A percentile compares a stretch with the other conserved stretches of the same genome.
phyloP scores from a whole-genome alignment of 2,797 vertebrate species.

The Ataeniobius toweri region DNA sequence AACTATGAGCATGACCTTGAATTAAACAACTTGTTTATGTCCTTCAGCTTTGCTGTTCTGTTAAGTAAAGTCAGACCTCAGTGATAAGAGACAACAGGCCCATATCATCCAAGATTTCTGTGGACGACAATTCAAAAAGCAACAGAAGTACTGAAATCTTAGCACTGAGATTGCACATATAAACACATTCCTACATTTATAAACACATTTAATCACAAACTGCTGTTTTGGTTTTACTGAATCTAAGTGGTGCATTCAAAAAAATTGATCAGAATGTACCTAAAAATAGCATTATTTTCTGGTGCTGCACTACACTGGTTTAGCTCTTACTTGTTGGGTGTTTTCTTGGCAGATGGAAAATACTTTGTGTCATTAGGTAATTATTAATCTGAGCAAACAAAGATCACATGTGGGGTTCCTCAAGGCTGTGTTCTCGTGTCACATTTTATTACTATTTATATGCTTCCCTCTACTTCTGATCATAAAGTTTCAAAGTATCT shows the following conservation, averaged over 20 bases:
- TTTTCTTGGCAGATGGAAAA: neutral
- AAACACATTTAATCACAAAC: neutral
- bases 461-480: neutral
- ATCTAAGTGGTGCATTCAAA: neutral
- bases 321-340: no score
- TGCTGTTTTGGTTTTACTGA: neutral
- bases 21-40: neutral
- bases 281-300: neutral
- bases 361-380: neutral
- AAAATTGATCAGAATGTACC: no score
- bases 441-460: neutral
- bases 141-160: neutral
- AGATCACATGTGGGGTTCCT: neutral
- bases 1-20: neutral
- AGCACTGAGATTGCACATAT: neutral
- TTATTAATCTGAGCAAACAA: neutral
- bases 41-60: neutral
- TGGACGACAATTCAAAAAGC: neutral
- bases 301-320: neutral
- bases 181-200: neutral
- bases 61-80: neutral
- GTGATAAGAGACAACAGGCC: no score
- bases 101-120: neutral
- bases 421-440: neutral
- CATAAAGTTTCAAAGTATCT: neutral